Evolutionary conservation across 2,888 invertebrate species (phyloP).

Genomic region (Aromia moschata): DNA sequence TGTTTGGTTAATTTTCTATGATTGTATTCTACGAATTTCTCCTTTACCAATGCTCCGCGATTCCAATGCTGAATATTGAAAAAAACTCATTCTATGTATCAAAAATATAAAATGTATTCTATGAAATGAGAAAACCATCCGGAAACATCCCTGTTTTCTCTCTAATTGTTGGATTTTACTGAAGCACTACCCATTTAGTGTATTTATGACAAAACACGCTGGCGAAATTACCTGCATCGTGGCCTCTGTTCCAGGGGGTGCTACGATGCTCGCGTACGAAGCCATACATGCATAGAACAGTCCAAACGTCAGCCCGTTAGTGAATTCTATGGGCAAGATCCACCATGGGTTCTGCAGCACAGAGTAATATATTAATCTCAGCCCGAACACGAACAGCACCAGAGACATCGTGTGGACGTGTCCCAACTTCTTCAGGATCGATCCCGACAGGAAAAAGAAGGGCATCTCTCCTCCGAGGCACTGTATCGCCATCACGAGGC

Average conservation of each 20-base stretch:
- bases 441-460: conserved; percentile 84
- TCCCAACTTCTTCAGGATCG: conserved; percentile 80
- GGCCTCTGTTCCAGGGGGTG: conserved; percentile 85
- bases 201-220: too few species aligned
- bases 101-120: too few species aligned
- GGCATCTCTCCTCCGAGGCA: conserved; percentile 86
- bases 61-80: too few species aligned
- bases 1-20: too few species aligned
- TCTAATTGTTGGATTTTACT: too few species aligned
- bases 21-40: too few species aligned
- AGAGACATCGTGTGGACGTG: conserved; percentile 86
- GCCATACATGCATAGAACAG: conserved; percentile 89
- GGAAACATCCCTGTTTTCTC: too few species aligned
- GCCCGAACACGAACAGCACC: conserved; percentile 80
- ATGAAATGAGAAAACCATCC: too few species aligned
- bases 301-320: conserved; percentile 90
- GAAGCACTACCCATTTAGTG: too few species aligned
- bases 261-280: conserved; percentile 84
- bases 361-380: conserved; percentile 85
- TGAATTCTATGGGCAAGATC: conserved; percentile 83
- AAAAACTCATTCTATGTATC: too few species aligned
- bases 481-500: conserved; percentile 65
- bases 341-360: conserved; percentile 82
- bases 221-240: conserved; percentile 91
- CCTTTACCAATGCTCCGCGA: too few species aligned